Percentiles rank a stretch among this genome's conserved stretches.
Conservation (phyloP, 1,140 invertebrate genomes). For the Varroa destructor region DNA sequence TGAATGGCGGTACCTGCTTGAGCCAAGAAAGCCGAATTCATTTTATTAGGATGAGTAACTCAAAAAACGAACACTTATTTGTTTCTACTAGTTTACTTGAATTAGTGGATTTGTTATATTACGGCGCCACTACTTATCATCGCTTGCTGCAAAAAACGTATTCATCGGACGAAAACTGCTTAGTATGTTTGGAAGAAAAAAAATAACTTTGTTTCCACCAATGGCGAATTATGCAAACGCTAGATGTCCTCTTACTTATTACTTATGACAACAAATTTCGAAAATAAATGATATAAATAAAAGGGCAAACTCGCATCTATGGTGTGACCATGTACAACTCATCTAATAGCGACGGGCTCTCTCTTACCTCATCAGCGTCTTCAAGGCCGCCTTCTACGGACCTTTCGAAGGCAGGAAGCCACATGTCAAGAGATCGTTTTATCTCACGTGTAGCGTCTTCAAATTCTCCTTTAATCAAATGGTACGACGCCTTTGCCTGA, state of each 20-base stretch:
- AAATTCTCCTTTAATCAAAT: constrained; percentile 24
- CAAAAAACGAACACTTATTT: no score
- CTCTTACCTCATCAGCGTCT: neutral
- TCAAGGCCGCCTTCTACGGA: constrained; percentile 7
- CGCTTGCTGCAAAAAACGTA: neutral
- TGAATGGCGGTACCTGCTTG: neutral
- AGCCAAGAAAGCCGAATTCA: neutral
- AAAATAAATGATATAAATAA: no score
- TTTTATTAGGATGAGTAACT: neutral
- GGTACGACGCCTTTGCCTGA: constrained; percentile 17
- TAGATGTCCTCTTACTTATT: no score
- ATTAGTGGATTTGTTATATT: neutral
- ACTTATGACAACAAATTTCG: no score
- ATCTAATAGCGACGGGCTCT: neutral
- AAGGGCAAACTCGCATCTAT: no score
- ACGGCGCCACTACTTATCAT: neutral
- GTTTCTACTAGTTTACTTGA: no score
- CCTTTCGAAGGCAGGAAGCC: constrained; percentile 5
- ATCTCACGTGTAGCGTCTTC: constrained; percentile 2
- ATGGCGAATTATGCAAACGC: no score
- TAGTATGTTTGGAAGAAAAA: neutral
- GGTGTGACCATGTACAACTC: no score
- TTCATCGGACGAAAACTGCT: neutral
- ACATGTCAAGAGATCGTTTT: neutral
- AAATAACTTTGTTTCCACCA: neutral